Evolutionary conservation across 1,140 invertebrate species (phyloP).

Genomic region (Lucilia cuprina): DNA sequence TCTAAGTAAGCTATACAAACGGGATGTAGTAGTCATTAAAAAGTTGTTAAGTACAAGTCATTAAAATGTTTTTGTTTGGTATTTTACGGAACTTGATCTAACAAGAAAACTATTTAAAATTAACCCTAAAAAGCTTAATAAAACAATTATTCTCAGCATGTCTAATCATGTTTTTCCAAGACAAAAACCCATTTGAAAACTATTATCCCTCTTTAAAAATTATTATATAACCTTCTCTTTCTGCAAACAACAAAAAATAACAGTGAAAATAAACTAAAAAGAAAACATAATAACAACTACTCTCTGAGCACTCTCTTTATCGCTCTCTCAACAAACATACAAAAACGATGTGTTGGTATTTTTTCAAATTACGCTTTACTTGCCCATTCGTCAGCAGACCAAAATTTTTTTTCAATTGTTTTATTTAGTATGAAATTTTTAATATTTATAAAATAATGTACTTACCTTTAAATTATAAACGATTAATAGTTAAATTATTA

Average conservation of each 20-base stretch:
- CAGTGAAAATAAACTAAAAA: neutral
- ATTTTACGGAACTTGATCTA: too few species aligned
- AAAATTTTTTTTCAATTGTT: neutral
- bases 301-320: too few species aligned
- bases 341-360: neutral
- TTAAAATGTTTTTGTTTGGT: too few species aligned
- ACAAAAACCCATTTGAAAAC: neutral
- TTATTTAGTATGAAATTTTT: neutral
- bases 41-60: too few species aligned
- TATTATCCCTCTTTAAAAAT: neutral
- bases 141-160: too few species aligned
- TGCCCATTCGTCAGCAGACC: constrained; percentile 22
- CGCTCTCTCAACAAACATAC: neutral
- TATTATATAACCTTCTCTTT: neutral
- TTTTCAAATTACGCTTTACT: constrained; percentile 4
- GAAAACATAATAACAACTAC: neutral
- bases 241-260: neutral
- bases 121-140: too few species aligned
- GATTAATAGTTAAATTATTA: neutral
- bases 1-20: too few species aligned
- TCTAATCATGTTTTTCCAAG: neutral
- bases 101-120: too few species aligned
- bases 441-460: neutral
- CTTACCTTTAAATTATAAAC: neutral
- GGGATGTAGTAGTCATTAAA: too few species aligned